These are phyloP conservation scores for Yponomeuta plumbellus DNA, from an alignment of 2,888 invertebrate genomes.

Conservation along the genomic window DNA sequence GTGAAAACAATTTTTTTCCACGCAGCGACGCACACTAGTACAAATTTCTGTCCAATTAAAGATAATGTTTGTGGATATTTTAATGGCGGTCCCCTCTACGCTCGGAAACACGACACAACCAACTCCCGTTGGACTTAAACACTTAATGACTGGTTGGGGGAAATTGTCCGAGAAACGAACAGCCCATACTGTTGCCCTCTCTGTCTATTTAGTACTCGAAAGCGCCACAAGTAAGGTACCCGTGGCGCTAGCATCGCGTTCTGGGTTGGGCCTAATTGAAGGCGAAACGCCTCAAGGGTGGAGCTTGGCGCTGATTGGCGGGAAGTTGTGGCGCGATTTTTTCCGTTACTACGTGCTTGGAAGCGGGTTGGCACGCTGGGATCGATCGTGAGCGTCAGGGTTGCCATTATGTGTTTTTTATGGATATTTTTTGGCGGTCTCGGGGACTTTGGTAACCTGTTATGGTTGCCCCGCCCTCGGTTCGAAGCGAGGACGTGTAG, in stretches of 20 bases:
- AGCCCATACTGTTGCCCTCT: slow-evolving; percentile 39
- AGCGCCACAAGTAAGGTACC: slow-evolving; percentile 56
- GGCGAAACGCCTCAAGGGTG: slow-evolving; percentile 51
- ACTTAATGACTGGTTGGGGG: slow-evolving; percentile 76
- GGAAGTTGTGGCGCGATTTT: slow-evolving; percentile 53
- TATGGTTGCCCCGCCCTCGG: slow-evolving; percentile 64
- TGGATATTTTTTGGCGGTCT: slow-evolving; percentile 73
- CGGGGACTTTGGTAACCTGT: slow-evolving; percentile 70
- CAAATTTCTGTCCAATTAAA: slow-evolving; percentile 75
- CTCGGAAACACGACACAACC: slow-evolving; percentile 75
- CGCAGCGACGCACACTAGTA: slow-evolving; percentile 64
- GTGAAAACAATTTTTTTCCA: slow-evolving; percentile 50
- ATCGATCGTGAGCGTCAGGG: slow-evolving; percentile 68
- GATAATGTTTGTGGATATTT: slow-evolving; percentile 76
- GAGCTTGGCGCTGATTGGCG: slow-evolving; percentile 46
- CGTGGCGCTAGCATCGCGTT: slow-evolving; percentile 50
- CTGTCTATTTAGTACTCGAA: slow-evolving; percentile 56
- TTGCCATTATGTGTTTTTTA: slow-evolving; percentile 75
- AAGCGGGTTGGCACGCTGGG: slow-evolving; percentile 63
- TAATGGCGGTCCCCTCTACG: slow-evolving; percentile 71
- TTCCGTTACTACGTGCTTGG: slow-evolving; percentile 61
- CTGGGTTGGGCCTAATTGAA: slow-evolving; percentile 44
- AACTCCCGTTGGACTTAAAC: slow-evolving; percentile 75
- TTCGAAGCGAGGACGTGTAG: slow-evolving; percentile 51
- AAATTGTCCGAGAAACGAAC: slow-evolving; percentile 76